phyloP scores from a whole-genome alignment of 1,140 invertebrate species.

The Scaptomyza hsui region DNA sequence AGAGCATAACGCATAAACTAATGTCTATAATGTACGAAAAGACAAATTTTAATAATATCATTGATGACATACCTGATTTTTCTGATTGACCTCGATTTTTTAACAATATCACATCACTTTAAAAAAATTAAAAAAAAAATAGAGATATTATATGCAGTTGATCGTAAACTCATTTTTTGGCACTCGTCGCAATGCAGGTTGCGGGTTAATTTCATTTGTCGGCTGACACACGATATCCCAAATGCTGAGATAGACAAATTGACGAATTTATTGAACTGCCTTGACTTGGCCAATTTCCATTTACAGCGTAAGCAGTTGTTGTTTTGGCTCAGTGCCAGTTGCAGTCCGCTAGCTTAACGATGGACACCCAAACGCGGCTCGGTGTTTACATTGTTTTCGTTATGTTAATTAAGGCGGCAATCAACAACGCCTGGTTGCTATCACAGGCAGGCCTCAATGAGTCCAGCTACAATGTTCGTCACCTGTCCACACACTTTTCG shows the following conservation, averaged over 20 bases:
- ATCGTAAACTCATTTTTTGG: conserved; percentile 11
- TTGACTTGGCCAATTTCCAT: conserved; percentile 25
- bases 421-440: conserved; percentile 41
- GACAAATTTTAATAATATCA: not conserved
- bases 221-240: conserved; percentile 35
- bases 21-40: not conserved
- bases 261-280: conserved; percentile 26
- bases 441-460: conserved; percentile 63
- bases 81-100: not conserved
- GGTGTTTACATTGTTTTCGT: conserved; percentile 9
- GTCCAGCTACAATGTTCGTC: conserved; percentile 73
- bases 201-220: conserved; percentile 8
- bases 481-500: conserved; percentile 71
- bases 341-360: conserved; percentile 41
- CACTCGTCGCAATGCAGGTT: conserved; percentile 18
- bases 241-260: conserved; percentile 38
- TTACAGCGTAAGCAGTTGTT: conserved; percentile 32
- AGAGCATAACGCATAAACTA: too few species aligned
- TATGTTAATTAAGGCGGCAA: conserved; percentile 2
- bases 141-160: not conserved
- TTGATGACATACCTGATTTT: not conserved
- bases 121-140: not conserved
- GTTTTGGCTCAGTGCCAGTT: conserved; percentile 29
- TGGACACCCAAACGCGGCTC: conserved; percentile 41
- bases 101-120: too few species aligned